A percentile compares a stretch with the other conserved stretches of the same genome.
Evolutionary conservation across 2,113 vertebrate genomes (phyloP).

Genomic region (Fregetta grallaria): DNA sequence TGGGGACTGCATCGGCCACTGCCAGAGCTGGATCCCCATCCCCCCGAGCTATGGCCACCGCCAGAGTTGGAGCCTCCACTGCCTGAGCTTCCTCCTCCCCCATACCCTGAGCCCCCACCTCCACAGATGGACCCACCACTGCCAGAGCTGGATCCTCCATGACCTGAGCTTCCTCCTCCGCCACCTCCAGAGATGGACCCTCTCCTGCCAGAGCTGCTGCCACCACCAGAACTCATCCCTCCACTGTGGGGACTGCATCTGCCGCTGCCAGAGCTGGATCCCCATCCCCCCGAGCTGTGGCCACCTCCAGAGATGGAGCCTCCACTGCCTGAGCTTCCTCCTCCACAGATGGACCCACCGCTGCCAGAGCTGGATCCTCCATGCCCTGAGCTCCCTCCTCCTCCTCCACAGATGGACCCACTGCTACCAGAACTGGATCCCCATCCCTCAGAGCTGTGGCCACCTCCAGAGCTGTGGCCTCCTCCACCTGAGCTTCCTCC

Average conservation of each 20-base stretch:
- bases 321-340: not conserved
- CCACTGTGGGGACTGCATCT: too few relatives aligned
- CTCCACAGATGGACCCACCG: too few relatives aligned
- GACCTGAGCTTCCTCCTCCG: not conserved
- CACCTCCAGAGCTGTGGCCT: not conserved
- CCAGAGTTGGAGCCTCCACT: not conserved
- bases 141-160: not conserved
- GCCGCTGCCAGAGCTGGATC: not conserved
- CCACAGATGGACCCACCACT: not conserved
- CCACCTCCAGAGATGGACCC: not conserved
- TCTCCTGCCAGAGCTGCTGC: too few relatives aligned
- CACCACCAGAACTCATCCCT: too few relatives aligned
- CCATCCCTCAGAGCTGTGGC: not conserved
- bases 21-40: not conserved
- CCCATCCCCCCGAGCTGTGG: not conserved
- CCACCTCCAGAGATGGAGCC: not conserved
- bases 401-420: too few relatives aligned
- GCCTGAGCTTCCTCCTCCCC: not conserved
- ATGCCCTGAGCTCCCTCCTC: too few relatives aligned
- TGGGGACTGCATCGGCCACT: not conserved
- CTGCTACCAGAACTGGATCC: not conserved
- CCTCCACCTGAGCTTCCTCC: too few relatives aligned
- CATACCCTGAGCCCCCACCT: not conserved
- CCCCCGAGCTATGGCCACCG: not conserved
- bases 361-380: accelerated